Evolutionary conservation across 2,888 invertebrate species (phyloP), one percentile per base, ranked within the genome.

Genomic region (Endotricha flammealis): DNA sequence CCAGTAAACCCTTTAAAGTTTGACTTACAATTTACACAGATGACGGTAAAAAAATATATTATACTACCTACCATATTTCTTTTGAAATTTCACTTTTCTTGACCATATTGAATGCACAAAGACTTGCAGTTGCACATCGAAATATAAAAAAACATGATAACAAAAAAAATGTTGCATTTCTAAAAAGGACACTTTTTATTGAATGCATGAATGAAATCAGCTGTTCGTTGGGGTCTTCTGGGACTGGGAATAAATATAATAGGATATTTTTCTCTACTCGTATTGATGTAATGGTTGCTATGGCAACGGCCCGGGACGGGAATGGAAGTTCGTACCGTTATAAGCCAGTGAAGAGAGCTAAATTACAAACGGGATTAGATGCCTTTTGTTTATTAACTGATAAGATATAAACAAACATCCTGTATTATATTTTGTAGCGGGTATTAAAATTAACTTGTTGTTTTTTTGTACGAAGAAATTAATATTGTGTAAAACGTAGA

Each of bases 171-270:
- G n/a, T n/a, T n/a, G n/a, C n/a, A n/a, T n/a, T n/a, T 20, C 12
- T 31, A 8, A 32, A 38, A 35, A 35, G 29, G 32, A 28, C 33
- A 16, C 27, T 16, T 25, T 36, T 46, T 41, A 35, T 37, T 32
- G 16, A 39, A 38, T 46, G 41, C 53, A 68, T 71, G 62, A 71
- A 72, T 67, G 66, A 58, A 74, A 79, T 78, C 79, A 79, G 78
- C 78, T 80, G 78, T 66, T 72, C 53, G 41, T 50, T 53, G 70
- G 67, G 68, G 46, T 55, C 45, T 45, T 47, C 41, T 60, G 53
- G n/a, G n/a, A n/a, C n/a, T 60, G 62, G 51, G 63, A 63, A 64
- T 61, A 62, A 57, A 71, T 60, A 61, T 57, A 61, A 50, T 57
- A 69, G 74, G 71, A 64, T 64, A 64, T 54, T 69, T 57, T 53